Base-by-base conservation (phyloP, 2,113 vertebrate genomes). In the Laticauda laticaudata region DNA sequence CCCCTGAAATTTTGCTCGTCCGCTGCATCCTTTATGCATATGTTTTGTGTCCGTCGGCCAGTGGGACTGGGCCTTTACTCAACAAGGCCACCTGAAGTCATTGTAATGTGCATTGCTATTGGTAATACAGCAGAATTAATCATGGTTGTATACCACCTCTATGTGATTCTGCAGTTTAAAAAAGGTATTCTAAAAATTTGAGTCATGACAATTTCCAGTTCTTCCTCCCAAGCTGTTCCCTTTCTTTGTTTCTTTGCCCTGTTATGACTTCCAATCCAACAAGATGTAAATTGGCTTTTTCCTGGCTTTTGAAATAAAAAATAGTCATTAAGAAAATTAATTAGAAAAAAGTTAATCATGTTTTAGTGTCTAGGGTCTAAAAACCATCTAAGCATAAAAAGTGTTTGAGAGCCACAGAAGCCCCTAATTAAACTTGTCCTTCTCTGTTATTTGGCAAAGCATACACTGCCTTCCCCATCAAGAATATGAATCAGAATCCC, bases 281-380 rank as follows among this genome's bases (percentile, higher is more conserved):
- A 48, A 90, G 48, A 92, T 34, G 20, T 61, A 94, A 94, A 64
- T 29, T 94, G 87, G 91, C 87, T 6, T 91, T 43, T 89, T 91
- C 24, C 87, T 93, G 87, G 86, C 64, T 89, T 88, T 91, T 14
- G 54, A 24, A 91, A 61, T 87, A 5, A 64, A 93, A 88, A 59
- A 54, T 90, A 54, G 87, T 61, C 90, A 94, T 94, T 56, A 89
- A 92, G 87, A 94, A 94, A 92, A 90, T 61, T 92, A 75, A 92
- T 93, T 93, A 93, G 48, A 56, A 93, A 81, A 92, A 93, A 93
- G 93, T 93, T 94, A 94, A 92, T 92, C 93, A 90, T 90, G 18
- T 69, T 39, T 61, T 53, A 23, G 34, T 93, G 89, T 90, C 93
- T 89, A 55, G 87, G 87, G n/a, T 85, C 81, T 92, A 59, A 88